These are phyloP conservation scores for Ceyx melanurus DNA, from an alignment of 2,113 vertebrate species.

Conservation along the genomic window DNA sequence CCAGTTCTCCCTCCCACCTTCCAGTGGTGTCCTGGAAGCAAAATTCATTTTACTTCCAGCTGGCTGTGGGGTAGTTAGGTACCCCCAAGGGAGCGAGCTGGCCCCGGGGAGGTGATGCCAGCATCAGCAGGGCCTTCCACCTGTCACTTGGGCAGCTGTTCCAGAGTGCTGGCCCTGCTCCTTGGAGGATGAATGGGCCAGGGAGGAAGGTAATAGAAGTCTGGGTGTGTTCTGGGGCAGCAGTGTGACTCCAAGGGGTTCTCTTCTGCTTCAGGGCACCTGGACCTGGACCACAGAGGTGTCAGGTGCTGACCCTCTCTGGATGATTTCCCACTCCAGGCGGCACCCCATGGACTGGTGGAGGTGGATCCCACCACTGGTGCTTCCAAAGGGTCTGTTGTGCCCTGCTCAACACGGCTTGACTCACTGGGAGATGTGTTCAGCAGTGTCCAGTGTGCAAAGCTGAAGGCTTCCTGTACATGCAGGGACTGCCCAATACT, in stretches of 20 bases:
- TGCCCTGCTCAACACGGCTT: accelerated
- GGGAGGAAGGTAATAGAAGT: neutral
- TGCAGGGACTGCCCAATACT: accelerated
- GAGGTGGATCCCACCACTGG: neutral
- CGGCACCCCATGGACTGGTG: no score
- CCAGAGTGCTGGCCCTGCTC: neutral
- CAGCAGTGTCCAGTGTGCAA: accelerated
- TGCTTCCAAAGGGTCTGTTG: no score
- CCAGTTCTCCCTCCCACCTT: neutral
- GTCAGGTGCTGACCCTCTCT: accelerated
- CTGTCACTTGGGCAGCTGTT: neutral
- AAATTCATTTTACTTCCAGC: neutral
- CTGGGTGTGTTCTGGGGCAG: accelerated
- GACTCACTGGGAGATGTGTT: accelerated
- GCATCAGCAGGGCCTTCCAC: neutral
- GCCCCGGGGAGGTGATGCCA: neutral
- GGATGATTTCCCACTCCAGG: neutral
- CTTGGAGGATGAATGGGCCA: neutral
- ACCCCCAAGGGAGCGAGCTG: neutral
- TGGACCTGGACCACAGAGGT: neutral
- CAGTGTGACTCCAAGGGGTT: accelerated
- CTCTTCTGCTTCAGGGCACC: accelerated
- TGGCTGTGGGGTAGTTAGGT: neutral
- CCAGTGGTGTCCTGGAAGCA: accelerated
- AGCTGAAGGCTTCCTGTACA: accelerated